Evolutionary conservation across 2,113 vertebrate genomes (phyloP).

Genomic region (Thryonomys swinderianus): DNA sequence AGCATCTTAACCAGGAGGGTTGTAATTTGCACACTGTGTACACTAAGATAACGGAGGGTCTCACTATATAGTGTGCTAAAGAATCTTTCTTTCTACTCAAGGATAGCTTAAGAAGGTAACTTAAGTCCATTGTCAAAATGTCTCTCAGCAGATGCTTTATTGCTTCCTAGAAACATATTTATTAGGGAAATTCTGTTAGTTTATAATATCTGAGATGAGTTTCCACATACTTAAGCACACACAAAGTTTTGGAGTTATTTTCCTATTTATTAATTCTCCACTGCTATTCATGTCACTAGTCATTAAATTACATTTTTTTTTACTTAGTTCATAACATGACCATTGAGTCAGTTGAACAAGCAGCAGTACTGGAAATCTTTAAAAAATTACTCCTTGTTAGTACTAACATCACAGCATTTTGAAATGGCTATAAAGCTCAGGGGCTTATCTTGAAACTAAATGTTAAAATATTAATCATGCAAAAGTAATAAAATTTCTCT

Average conservation of each 20-base stretch:
- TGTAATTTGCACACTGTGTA: slow-evolving; percentile 36
- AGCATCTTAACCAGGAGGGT: slow-evolving; percentile 5
- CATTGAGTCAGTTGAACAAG: slow-evolving; percentile 6
- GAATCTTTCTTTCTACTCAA: slow-evolving; percentile 48
- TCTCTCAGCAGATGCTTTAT: background rate
- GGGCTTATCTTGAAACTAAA: slow-evolving; percentile 81
- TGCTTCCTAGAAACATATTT: slow-evolving; percentile 5
- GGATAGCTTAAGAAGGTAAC: slow-evolving; percentile 29
- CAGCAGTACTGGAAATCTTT: slow-evolving; percentile 69
- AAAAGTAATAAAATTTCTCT: slow-evolving; percentile 81
- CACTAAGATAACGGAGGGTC: slow-evolving; percentile 16
- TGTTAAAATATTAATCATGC: slow-evolving; percentile 83
- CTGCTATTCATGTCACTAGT: slow-evolving; percentile 67
- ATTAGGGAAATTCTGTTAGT: background rate
- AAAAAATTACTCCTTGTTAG: slow-evolving; percentile 67
- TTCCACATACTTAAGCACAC: background rate
- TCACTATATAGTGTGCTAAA: background rate
- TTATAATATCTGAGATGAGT: background rate
- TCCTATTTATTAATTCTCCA: slow-evolving; percentile 24
- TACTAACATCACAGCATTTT: slow-evolving; percentile 73
- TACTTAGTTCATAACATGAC: background rate
- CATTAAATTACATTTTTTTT: background rate
- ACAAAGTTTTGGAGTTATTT: background rate
- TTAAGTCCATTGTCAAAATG: slow-evolving; percentile 61
- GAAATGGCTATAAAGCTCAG: slow-evolving; percentile 68